Base-by-base conservation (phyloP, 2,797 vertebrate genomes). In the Dicrostonyx torquatus region DNA sequence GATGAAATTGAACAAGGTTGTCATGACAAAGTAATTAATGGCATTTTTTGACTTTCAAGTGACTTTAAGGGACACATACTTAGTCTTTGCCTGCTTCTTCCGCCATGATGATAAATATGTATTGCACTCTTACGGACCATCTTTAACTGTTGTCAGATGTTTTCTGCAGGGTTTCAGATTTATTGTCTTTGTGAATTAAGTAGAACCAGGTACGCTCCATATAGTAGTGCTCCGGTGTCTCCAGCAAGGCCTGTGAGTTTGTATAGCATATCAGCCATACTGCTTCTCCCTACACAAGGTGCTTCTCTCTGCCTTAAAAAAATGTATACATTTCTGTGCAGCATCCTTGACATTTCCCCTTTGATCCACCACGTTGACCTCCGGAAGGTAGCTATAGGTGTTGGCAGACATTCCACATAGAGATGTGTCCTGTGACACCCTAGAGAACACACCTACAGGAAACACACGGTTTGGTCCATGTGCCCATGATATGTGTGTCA, bases 41-140 rank as follows among this genome's bases (percentile, higher is more conserved):
- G 89, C 82, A 53, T 94, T 97, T 97, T 97, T 91, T 96, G 95
- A 97, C 96, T 98, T 98, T 87, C 94, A 97, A 87, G 96, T 97
- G 97, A 93, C 96, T 98, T 97, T 12, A 87, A 87, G 31, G 85
- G 72, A 89, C 78, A 80, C 73, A 1, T 40, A 79, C 73, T 75
- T 87, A 60, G 3, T 91, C 91, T 90, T 60, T 9, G 0, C 78
- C 43, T 24, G 95, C 86, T 64, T 86, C 89, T 73, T 87, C 93
- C 45, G 31, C 93, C 86, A n/a, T 96, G 97, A 96, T 97, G 96
- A 97, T 97, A 97, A 97, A 97, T 97, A 97, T 97, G 96, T 90
- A 97, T 97, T 87, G 94, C 86, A 79, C 93, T 76, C 91, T 97
- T 96, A 94, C 95, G 96, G 96, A 94, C 95, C 96, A 96, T 96